Percentiles rank a stretch among this genome's conserved stretches.
Conservation (phyloP, 2,113 vertebrate genomes). For the Eleginops maclovinus region DNA sequence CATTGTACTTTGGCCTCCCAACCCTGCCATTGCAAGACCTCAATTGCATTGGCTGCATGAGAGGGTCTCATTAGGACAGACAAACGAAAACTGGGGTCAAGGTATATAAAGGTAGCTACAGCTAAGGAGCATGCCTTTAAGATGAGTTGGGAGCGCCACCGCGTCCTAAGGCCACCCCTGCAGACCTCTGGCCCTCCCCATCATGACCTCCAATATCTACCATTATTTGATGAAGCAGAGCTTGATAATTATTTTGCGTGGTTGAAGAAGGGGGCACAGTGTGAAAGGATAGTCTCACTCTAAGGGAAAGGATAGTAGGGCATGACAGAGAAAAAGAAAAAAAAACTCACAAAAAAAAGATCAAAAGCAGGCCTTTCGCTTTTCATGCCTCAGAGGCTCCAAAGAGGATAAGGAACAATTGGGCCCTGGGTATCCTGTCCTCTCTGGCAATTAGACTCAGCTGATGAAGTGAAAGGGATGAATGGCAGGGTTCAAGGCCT, state of each 20-base stretch:
- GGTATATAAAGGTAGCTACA: slow-evolving; percentile 96
- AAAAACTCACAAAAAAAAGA: slow-evolving; percentile 86
- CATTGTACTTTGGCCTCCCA: slow-evolving; percentile 85
- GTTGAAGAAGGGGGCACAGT: slow-evolving; percentile 89
- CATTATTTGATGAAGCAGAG: slow-evolving; percentile 96
- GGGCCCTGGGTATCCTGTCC: slow-evolving; percentile 96
- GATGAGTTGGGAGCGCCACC: slow-evolving; percentile 90
- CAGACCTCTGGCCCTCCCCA: slow-evolving; percentile 93
- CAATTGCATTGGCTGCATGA: slow-evolving; percentile 76
- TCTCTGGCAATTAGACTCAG: slow-evolving; percentile 99
- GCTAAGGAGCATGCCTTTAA: slow-evolving; percentile 91
- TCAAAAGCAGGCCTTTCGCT: slow-evolving; percentile 98
- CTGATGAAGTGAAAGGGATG: slow-evolving; percentile 99
- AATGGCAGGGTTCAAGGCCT: slow-evolving; percentile 99
- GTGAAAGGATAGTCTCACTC: slow-evolving; percentile 97
- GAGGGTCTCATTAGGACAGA: slow-evolving; percentile 95
- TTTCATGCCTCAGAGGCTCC: slow-evolving; percentile 99
- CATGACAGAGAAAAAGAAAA: slow-evolving; percentile 81
- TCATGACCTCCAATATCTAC: slow-evolving; percentile 95
- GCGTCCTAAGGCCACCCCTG: slow-evolving; percentile 83
- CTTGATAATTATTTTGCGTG: slow-evolving; percentile 99
- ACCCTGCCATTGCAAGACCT: slow-evolving; percentile 77
- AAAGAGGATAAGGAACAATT: slow-evolving; percentile 99
- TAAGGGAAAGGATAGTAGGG: slow-evolving; percentile 88
- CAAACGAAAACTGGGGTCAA: slow-evolving; percentile 98